Conservation (phyloP, 2,113 vertebrate species). For the Tenrec ecaudatus region DNA sequence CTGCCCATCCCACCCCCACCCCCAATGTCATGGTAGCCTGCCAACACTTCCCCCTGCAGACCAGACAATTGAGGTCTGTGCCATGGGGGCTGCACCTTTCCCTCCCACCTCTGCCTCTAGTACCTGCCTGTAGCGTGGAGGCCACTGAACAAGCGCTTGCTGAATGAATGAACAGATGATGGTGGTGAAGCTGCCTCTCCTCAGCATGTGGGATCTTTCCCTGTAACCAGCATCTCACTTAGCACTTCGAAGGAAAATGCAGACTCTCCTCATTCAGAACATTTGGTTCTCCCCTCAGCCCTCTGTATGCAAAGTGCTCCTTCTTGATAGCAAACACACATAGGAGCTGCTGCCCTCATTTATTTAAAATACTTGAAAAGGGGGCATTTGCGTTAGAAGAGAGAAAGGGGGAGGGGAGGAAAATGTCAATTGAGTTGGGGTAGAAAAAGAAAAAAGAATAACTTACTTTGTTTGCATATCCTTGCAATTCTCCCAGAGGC, state of each 20-base stretch:
- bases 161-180: not conserved
- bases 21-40: not conserved
- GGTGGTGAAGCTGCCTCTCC: not conserved
- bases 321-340: not conserved
- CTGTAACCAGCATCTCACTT: not conserved
- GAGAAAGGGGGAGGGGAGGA: not conserved
- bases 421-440: not conserved
- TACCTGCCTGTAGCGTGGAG: not conserved
- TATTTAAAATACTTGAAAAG: slow-evolving; percentile 14
- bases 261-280: not conserved
- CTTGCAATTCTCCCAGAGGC: not conserved
- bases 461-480: not conserved
- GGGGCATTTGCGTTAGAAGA: not conserved
- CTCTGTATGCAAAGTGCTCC: not conserved
- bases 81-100: not conserved
- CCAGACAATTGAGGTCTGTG: not conserved
- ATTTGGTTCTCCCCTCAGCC: not conserved
- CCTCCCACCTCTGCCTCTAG: not conserved
- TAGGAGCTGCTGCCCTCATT: not conserved
- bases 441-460: not conserved
- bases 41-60: not conserved
- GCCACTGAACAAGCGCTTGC: not conserved
- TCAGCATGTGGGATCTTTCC: not conserved
- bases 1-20: not conserved
- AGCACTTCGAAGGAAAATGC: not conserved